Evolutionary conservation across 2,113 vertebrate genomes (phyloP), one percentile per base, ranked within the genome.

Genomic region (Podocnemis expansa): DNA sequence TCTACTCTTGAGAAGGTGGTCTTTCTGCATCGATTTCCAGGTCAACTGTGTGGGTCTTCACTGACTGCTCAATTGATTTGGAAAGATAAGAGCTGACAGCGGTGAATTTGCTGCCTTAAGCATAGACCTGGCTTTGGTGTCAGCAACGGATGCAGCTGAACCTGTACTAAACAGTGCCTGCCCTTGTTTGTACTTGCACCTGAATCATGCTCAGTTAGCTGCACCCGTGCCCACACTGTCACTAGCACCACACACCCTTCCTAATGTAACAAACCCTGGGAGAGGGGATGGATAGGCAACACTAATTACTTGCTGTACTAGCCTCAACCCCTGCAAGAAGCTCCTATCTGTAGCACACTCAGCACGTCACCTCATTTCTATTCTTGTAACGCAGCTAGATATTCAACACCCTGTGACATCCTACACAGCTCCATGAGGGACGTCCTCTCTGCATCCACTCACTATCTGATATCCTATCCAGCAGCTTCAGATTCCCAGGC

Each of bases 351-450:
- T n/a, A 86, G 93, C 3, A 84, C 82, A 58, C 85, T 84, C 38
- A 76, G 86, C 78, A 79, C 73, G 87, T 58, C 80, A 82, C 70
- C 87, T 91, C 58, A 73, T 91, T 95, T 96, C 95, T 92, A 75
- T 96, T 95, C 97, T 82, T 79, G 85, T 83, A 93, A 63, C 60
- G 2, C 2, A 89, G 91, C 85, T 90, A 47, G 96, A 90, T 49
- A 88, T 3, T 82, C 79, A 89, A 13, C 12, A 60, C 81, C 94
- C 95, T 75, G 80, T 89, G 84, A 91, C 78, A 84, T 5, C 47
- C 67, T 87, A 91, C 82, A 90, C 63, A 88, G 92, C 67, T 93
- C 41, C 79, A 82, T 85, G 89, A 87, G 92, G 89, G 90, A 45
- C 10, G 83, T 85, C 70, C 85, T 95, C 86, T 76, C 91, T 8